Evolutionary conservation across 1,140 invertebrate genomes (phyloP).

Genomic region (Gonatopus flavifemur): DNA sequence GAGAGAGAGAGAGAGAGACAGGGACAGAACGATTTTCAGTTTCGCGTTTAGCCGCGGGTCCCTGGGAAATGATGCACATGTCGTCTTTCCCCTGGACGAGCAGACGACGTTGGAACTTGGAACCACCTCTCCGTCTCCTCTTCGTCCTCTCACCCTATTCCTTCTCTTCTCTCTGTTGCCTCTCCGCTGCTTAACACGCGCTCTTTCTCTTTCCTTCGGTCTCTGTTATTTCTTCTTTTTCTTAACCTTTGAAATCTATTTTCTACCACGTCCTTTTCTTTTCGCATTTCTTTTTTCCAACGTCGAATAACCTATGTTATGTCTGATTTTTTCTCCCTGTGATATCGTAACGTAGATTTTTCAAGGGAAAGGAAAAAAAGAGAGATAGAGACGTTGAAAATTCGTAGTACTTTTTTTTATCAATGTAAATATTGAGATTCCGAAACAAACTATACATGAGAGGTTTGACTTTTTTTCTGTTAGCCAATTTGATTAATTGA

Average conservation of each 20-base stretch:
- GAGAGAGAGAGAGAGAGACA: constrained; percentile 8
- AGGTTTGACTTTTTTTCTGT: no score
- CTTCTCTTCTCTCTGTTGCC: constrained; percentile 5
- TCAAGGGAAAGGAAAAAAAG: not conserved
- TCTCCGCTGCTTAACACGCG: not conserved
- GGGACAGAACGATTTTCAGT: constrained; percentile 38
- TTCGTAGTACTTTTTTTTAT: not conserved
- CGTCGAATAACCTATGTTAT: not conserved
- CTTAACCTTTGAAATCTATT: no score
- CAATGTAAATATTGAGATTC: no score
- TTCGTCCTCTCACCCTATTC: not conserved
- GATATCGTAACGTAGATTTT: no score
- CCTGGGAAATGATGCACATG: constrained; percentile 53
- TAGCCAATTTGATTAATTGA: no score
- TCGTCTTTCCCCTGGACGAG: constrained; percentile 44
- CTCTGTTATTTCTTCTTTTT: not conserved
- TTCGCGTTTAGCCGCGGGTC: constrained; percentile 51
- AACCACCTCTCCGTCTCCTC: constrained; percentile 11
- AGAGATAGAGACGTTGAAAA: not conserved
- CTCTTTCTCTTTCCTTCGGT: not conserved
- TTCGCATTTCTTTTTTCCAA: constrained; percentile 1
- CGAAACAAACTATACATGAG: no score
- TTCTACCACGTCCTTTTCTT: constrained; percentile 18
- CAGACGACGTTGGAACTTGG: constrained; percentile 42
- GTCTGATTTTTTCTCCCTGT: not conserved